These are phyloP conservation scores for Hypena proboscidalis DNA, from an alignment of 2,888 invertebrate genomes.

Conservation along the genomic window DNA sequence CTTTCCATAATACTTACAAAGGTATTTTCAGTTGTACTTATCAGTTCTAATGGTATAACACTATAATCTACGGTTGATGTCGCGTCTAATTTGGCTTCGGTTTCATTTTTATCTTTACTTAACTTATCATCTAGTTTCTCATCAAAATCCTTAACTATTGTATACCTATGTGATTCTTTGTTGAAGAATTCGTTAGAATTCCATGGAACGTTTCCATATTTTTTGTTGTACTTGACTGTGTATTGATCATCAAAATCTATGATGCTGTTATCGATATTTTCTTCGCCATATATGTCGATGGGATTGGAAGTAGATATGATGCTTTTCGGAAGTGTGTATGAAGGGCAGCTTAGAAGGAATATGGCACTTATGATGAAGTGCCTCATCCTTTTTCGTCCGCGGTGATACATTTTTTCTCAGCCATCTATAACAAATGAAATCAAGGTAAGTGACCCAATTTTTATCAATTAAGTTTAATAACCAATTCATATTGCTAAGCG, in stretches of 20 bases:
- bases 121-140: constrained; percentile 29
- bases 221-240: constrained; percentile 66
- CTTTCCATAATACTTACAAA: constrained; percentile 63
- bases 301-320: constrained; percentile 50
- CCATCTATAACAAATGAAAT: constrained; percentile 69
- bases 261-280: constrained; percentile 69
- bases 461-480: neutral
- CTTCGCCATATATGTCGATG: constrained; percentile 46
- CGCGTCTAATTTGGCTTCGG: constrained; percentile 44
- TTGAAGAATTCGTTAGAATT: constrained; percentile 55
- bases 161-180: constrained; percentile 71
- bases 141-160: constrained; percentile 54
- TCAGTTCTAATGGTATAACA: constrained; percentile 74
- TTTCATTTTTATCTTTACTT: constrained; percentile 31
- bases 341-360: constrained; percentile 51
- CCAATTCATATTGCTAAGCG: too few relatives aligned
- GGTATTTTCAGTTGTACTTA: constrained; percentile 71
- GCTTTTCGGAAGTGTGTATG: constrained; percentile 52
- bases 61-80: constrained; percentile 63
- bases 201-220: constrained; percentile 65
- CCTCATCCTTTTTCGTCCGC: constrained; percentile 72
- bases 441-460: constrained; percentile 1
- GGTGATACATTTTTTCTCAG: constrained; percentile 63
- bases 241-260: constrained; percentile 77
- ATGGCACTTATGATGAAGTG: constrained; percentile 59